Conservation (phyloP, 2,888 invertebrate species). For the Cryptocephalus moraei region DNA sequence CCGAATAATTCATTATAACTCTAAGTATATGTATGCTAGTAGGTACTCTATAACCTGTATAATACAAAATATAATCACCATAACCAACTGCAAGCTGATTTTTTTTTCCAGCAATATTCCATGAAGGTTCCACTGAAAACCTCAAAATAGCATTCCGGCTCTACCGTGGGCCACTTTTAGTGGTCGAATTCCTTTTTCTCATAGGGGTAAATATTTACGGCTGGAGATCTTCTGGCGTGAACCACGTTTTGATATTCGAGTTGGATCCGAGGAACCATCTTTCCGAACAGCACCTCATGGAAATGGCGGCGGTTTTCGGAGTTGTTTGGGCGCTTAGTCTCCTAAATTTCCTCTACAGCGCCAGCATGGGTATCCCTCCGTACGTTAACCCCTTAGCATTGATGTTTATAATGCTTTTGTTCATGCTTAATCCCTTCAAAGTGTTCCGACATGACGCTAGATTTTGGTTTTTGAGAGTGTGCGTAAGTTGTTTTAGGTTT, state of each 20-base stretch:
- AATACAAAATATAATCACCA: too few species aligned
- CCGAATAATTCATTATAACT: too few species aligned
- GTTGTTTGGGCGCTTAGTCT: conserved; percentile 62
- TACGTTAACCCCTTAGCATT: conserved; percentile 67
- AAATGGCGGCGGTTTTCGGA: conserved; percentile 65
- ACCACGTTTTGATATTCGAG: conserved; percentile 64
- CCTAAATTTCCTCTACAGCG: conserved; percentile 57
- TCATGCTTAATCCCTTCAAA: conserved; percentile 66
- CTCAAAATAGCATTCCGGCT: conserved; percentile 63
- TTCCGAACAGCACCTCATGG: conserved; percentile 67
- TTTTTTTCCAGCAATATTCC: conserved; percentile 40
- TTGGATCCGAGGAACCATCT: conserved; percentile 69
- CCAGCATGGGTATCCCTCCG: conserved; percentile 59
- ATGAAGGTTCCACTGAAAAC: conserved; percentile 42
- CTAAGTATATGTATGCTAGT: too few species aligned
- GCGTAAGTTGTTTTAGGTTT: conserved; percentile 37
- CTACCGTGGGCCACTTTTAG: conserved; percentile 68
- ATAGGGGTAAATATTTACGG: conserved; percentile 75
- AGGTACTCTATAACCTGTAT: too few species aligned
- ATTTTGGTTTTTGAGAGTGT: conserved; percentile 59
- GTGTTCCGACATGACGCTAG: conserved; percentile 67
- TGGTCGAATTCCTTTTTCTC: conserved; percentile 65
- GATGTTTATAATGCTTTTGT: conserved; percentile 53
- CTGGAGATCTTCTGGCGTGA: conserved; percentile 58
- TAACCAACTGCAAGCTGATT: too few species aligned